Evolutionary conservation across 2,888 invertebrate genomes (phyloP).

Genomic region (Yponomeuta malinellus): DNA sequence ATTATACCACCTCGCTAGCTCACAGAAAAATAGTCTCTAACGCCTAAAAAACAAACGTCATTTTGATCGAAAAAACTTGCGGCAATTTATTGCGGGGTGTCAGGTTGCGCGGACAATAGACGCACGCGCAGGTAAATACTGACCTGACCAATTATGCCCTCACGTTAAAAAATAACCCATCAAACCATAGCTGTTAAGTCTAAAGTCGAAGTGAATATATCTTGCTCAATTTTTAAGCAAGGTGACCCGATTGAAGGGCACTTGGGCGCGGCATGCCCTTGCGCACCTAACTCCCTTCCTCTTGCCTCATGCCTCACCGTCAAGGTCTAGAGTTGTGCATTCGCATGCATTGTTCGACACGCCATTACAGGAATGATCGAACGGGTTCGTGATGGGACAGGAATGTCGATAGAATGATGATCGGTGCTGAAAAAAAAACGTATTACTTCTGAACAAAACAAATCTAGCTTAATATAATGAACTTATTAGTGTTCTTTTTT

Average conservation of each 20-base stretch:
- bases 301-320: constrained; percentile 29
- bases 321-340: constrained; percentile 29
- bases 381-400: constrained; percentile 33
- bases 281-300: constrained; percentile 42
- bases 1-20: neutral
- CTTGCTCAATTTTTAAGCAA: constrained; percentile 33
- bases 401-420: constrained; percentile 21
- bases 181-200: neutral
- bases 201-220: neutral
- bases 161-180: neutral
- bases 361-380: constrained; percentile 63
- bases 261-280: constrained; percentile 45
- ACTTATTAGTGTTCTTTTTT: too few species aligned
- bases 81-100: constrained; percentile 30
- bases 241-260: constrained; percentile 71
- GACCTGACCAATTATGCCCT: neutral
- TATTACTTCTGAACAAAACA: neutral
- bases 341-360: constrained; percentile 61
- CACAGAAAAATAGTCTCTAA: constrained; percentile 1
- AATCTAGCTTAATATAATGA: neutral
- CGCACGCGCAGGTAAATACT: constrained; percentile 62
- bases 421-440: neutral
- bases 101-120: constrained; percentile 68
- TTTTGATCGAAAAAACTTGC: neutral
- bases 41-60: neutral